Conservation (phyloP, 35 echinoderm and acorn worm species). For the Acanthaster planci region DNA sequence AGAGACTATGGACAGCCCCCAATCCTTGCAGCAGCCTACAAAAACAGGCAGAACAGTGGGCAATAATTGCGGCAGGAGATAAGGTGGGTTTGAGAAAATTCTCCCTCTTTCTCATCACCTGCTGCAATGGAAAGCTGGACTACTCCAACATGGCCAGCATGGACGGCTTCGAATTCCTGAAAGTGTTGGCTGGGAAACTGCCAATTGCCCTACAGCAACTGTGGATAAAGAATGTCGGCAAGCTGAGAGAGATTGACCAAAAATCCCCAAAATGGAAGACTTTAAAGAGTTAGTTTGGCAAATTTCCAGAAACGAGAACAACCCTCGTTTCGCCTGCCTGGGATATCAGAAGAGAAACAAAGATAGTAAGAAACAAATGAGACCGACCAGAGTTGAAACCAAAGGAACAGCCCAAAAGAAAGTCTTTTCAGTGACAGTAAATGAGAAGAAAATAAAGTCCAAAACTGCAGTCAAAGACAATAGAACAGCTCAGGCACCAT, state of each 20-base stretch:
- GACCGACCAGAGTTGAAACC: no score
- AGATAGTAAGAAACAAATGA: background rate
- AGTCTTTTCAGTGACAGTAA: no score
- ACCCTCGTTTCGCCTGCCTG: conserved; percentile 31
- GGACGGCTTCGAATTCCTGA: conserved; percentile 42
- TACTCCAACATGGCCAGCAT: conserved; percentile 45
- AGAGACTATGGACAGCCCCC: no score
- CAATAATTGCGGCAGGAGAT: conserved; percentile 24
- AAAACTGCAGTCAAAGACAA: no score
- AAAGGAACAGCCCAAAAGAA: no score
- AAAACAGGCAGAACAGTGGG: conserved; percentile 50
- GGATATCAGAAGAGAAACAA: conserved; percentile 19
- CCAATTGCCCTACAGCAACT: conserved; percentile 40
- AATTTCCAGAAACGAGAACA: conserved; percentile 48
- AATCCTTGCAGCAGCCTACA: no score
- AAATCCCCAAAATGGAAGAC: conserved; percentile 36
- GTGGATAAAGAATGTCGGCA: conserved; percentile 43
- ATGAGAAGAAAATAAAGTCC: no score
- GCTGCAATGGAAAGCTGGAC: conserved; percentile 38
- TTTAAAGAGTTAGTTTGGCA: conserved; percentile 61
- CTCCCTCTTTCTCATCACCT: conserved; percentile 57
- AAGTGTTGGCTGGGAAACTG: conserved; percentile 43
- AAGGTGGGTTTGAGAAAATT: conserved; percentile 62
- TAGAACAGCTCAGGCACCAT: no score
- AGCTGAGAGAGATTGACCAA: conserved; percentile 36